Evolutionary conservation across 2,888 invertebrate species (phyloP).

Genomic region (Euplagia quadripunctaria): DNA sequence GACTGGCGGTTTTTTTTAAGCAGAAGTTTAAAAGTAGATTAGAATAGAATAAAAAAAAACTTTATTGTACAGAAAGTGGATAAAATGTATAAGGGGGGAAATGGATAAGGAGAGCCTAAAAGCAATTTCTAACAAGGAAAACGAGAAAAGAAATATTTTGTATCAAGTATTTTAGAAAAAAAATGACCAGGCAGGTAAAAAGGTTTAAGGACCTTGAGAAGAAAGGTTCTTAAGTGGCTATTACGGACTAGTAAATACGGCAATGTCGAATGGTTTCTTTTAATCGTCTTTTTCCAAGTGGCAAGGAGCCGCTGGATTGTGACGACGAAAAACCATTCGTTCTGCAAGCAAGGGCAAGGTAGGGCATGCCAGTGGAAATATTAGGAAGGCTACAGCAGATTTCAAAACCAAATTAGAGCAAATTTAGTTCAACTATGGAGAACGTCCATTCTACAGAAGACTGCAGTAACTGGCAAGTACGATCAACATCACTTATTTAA

Average conservation of each 20-base stretch:
- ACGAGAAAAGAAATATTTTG: background rate
- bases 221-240: background rate
- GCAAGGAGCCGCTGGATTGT: background rate
- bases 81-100: background rate
- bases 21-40: background rate
- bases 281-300: conserved; percentile 1
- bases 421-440: too few relatives aligned
- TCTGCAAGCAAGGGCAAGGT: background rate
- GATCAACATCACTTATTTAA: too few relatives aligned
- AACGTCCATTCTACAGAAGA: too few relatives aligned
- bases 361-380: background rate
- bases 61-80: background rate
- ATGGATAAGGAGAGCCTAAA: background rate
- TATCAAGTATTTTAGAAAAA: background rate
- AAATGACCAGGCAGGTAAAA: background rate
- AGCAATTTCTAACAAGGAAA: background rate
- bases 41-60: background rate
- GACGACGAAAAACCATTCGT: background rate
- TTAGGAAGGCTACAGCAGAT: too few relatives aligned
- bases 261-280: background rate
- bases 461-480: too few relatives aligned
- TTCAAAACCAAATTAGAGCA: too few relatives aligned
- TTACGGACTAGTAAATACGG: background rate
- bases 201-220: background rate
- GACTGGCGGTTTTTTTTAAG: background rate